These are phyloP conservation scores for Salmo trutta DNA, from an alignment of 2,797 vertebrate genomes.

Conservation along the genomic window DNA sequence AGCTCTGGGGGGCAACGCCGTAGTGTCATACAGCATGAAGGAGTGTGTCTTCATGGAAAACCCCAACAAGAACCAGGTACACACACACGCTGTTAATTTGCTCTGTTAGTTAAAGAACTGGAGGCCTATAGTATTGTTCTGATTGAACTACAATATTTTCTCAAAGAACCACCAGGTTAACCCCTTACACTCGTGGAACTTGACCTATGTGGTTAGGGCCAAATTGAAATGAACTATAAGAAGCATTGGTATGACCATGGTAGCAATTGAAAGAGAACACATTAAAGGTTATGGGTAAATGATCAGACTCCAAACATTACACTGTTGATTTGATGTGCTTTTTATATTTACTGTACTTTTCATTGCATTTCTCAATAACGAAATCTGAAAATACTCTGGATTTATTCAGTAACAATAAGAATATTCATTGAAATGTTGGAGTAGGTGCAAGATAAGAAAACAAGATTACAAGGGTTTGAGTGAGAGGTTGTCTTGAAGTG, in stretches of 20 bases:
- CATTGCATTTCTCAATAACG: neutral
- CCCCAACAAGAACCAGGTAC: constrained; percentile 98
- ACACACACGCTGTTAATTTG: neutral
- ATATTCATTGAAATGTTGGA: no score
- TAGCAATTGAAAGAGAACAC: no score
- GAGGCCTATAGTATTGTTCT: neutral
- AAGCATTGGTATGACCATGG: no score
- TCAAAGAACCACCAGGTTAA: neutral
- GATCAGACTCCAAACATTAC: no score
- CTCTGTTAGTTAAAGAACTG: neutral
- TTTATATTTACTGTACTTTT: neutral
- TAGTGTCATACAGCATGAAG: constrained; percentile 98
- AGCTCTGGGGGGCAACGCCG: constrained; percentile 95
- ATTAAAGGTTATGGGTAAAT: no score
- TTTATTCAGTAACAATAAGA: no score
- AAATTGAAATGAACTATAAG: no score
- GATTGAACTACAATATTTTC: neutral
- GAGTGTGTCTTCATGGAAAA: constrained; percentile 99
- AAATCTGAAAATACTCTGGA: no score
- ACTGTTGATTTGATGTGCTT: no score
- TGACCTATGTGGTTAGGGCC: neutral
- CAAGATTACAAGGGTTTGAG: no score
- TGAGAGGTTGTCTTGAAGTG: no score
- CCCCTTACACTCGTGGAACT: neutral
- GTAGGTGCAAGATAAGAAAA: no score